Conservation (phyloP, 2,113 vertebrate species). For the Probosciger aterrimus region DNA sequence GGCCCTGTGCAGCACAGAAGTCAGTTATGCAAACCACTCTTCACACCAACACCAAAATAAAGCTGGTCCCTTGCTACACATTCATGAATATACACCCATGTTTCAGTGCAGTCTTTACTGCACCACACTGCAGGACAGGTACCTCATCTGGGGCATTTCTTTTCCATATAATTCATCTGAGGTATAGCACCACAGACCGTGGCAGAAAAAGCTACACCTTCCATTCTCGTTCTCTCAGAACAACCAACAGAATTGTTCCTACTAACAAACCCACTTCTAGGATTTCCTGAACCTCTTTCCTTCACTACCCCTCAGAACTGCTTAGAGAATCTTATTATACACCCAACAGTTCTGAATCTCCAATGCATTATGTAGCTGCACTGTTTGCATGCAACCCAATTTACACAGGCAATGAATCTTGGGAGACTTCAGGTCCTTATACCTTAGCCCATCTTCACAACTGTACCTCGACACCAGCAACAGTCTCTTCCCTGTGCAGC, state of each 20-base stretch:
- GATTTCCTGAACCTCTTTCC: background rate
- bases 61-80: background rate
- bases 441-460: background rate
- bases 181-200: background rate
- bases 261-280: background rate
- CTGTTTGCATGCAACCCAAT: background rate
- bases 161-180: background rate
- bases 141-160: background rate
- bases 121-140: accelerated
- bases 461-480: background rate
- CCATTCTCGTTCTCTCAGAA: background rate
- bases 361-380: background rate
- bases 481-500: background rate
- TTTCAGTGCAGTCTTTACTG: background rate
- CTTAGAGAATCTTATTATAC: background rate
- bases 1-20: background rate
- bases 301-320: background rate
- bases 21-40: background rate
- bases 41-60: background rate
- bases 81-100: no score
- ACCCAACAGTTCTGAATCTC: background rate
- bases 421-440: background rate
- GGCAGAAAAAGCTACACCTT: background rate
- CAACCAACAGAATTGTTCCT: background rate
- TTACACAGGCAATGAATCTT: background rate